phyloP scores from a whole-genome alignment of 2,888 invertebrate genomes.

The Oasisia sp. region DNA sequence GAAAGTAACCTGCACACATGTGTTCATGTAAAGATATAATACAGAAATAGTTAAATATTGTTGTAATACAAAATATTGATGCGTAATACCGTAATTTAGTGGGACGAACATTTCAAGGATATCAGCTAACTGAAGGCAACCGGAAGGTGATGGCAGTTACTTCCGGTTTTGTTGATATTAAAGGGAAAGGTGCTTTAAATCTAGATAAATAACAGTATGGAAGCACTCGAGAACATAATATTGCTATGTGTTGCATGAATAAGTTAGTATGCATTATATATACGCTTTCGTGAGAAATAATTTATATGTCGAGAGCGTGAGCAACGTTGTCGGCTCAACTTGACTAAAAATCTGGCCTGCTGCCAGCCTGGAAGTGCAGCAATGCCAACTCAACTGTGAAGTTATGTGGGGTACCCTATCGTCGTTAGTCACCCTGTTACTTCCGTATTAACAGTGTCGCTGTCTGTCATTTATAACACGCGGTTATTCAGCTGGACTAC shows the following conservation, averaged over 20 bases:
- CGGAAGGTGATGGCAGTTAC: conserved; percentile 17
- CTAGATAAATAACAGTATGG: neutral
- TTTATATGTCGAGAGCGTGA: neutral
- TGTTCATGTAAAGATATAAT: neutral
- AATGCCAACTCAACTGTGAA: too few species aligned
- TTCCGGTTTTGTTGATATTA: neutral
- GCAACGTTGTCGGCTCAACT: neutral
- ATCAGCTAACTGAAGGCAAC: neutral
- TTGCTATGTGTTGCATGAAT: neutral
- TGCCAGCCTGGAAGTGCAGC: neutral
- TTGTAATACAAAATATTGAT: neutral
- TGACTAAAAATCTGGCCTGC: neutral
- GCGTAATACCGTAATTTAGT: neutral
- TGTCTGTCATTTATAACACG: neutral
- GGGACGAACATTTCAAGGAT: conserved; percentile 6
- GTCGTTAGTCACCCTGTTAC: neutral
- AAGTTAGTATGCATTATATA: neutral
- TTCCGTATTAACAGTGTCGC: neutral
- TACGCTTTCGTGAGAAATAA: neutral
- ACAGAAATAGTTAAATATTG: neutral
- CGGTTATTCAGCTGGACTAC: too few species aligned
- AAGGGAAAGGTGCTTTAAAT: neutral
- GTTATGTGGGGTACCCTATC: neutral
- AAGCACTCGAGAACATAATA: neutral
- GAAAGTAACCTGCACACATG: neutral